These are phyloP conservation scores for Therioaphis trifolii DNA, from an alignment of 2,888 invertebrate genomes.

Conservation along the genomic window DNA sequence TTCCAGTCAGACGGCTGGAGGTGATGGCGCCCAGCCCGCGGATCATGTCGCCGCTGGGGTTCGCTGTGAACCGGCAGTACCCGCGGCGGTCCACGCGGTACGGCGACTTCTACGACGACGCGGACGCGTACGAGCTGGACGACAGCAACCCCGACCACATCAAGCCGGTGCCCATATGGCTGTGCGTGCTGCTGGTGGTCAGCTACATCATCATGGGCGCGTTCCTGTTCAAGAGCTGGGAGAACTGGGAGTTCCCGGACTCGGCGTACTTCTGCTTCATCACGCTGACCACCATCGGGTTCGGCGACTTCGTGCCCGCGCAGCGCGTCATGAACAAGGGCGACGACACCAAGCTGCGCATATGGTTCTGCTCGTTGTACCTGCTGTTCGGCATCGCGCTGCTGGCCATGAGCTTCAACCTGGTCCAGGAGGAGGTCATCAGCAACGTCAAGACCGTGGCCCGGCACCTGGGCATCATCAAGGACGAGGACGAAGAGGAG, in stretches of 20 bases:
- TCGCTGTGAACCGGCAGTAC: constrained; percentile 73
- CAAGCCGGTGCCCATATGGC: constrained; percentile 87
- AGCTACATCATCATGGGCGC: constrained; percentile 92
- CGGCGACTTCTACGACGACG: constrained; percentile 65
- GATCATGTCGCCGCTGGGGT: constrained; percentile 78
- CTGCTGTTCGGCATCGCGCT: constrained; percentile 93
- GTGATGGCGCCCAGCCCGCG: constrained; percentile 71
- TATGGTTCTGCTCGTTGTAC: constrained; percentile 91
- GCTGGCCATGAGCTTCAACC: constrained; percentile 95
- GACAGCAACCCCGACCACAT: constrained; percentile 75
- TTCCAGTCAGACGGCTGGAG: constrained; percentile 48
- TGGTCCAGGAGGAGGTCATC: constrained; percentile 94
- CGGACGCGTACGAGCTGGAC: constrained; percentile 68
- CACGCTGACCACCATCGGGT: constrained; percentile 91
- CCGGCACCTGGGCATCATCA: constrained; percentile 87
- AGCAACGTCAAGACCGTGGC: constrained; percentile 88
- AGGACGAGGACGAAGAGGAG: constrained; percentile 68
- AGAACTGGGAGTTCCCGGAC: constrained; percentile 86
- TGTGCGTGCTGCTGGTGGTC: constrained; percentile 87
- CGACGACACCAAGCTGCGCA: constrained; percentile 72
- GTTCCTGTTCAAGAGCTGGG: constrained; percentile 86
- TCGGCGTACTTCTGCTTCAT: constrained; percentile 95
- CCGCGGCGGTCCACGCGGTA: constrained; percentile 65
- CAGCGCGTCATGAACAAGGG: constrained; percentile 72
- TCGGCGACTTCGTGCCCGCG: constrained; percentile 91